A percentile compares a stretch with the other conserved stretches of the same genome.
phyloP scores from a whole-genome alignment of 2,797 vertebrate species.

The Sorex maritimensis region DNA sequence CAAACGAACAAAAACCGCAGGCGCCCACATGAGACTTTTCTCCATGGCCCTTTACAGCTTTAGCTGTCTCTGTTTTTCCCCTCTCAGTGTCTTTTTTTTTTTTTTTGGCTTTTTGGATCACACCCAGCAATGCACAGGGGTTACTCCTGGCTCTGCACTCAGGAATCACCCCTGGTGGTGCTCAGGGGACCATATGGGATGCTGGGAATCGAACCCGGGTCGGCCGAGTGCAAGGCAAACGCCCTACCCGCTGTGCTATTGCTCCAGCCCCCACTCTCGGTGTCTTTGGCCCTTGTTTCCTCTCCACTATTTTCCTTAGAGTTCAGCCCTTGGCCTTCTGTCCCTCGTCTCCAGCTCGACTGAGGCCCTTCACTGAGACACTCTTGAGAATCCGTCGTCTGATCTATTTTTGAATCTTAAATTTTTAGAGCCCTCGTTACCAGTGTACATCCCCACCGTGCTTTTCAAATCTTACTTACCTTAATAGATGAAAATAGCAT shows the following conservation, averaged over 20 bases:
- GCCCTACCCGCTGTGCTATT: too few relatives aligned
- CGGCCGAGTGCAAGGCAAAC: too few relatives aligned
- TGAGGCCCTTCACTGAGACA: background rate
- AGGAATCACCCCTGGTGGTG: too few relatives aligned
- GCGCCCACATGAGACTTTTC: background rate
- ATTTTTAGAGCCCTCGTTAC: conserved; percentile 32
- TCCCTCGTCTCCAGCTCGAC: background rate
- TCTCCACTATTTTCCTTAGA: conserved; percentile 15
- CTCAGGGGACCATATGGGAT: too few relatives aligned
- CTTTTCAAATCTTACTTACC: conserved; percentile 57
- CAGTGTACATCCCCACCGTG: conserved; percentile 30
- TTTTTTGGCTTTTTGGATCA: too few relatives aligned
- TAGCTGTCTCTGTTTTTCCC: background rate
- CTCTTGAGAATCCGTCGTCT: background rate
- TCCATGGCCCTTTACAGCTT: background rate
- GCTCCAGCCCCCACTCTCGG: too few relatives aligned
- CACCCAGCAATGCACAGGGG: too few relatives aligned
- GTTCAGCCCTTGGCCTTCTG: background rate
- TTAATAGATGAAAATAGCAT: conserved; percentile 32
- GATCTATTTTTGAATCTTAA: conserved; percentile 48
- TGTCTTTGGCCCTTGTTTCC: background rate
- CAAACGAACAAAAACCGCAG: conserved; percentile 18
- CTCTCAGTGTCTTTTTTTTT: conserved; percentile 18
- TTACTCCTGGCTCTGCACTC: too few relatives aligned
- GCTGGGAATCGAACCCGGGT: too few relatives aligned